phyloP scores from a whole-genome alignment of 2,797 vertebrate species.

The Cirrhinus molitorella region DNA sequence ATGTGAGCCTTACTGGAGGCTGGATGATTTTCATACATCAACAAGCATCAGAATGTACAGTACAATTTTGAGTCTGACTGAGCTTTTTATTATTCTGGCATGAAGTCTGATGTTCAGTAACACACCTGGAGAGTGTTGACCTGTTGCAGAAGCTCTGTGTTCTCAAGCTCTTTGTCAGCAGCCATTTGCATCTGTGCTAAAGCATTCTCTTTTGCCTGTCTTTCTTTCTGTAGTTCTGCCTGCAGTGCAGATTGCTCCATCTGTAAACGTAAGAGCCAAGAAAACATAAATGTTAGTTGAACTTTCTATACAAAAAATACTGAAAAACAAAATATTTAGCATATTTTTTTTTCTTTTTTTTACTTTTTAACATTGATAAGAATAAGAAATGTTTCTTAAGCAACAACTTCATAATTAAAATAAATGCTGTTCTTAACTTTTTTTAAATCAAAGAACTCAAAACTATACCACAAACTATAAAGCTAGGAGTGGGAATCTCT shows the following conservation, averaged over 20 bases:
- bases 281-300: neutral
- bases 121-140: conserved; percentile 81
- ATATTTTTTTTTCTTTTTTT: too few relatives aligned
- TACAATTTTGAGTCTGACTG: neutral
- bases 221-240: conserved; percentile 81
- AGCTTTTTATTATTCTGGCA: neutral
- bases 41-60: conserved; percentile 1
- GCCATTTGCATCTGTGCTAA: conserved; percentile 74
- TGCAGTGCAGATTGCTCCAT: conserved; percentile 80
- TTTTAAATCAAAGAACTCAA: too few relatives aligned
- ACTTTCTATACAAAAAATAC: too few relatives aligned
- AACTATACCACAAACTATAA: too few relatives aligned
- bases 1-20: neutral
- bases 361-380: too few relatives aligned
- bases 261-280: conserved; percentile 62
- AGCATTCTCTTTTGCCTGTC: conserved; percentile 77
- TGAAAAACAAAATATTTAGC: too few relatives aligned
- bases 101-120: neutral
- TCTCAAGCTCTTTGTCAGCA: conserved; percentile 79
- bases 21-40: neutral
- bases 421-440: too few relatives aligned
- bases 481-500: too few relatives aligned
- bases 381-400: too few relatives aligned
- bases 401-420: too few relatives aligned
- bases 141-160: conserved; percentile 73